Conservation (phyloP, 1,140 invertebrate species). For the Leptinotarsa texana region DNA sequence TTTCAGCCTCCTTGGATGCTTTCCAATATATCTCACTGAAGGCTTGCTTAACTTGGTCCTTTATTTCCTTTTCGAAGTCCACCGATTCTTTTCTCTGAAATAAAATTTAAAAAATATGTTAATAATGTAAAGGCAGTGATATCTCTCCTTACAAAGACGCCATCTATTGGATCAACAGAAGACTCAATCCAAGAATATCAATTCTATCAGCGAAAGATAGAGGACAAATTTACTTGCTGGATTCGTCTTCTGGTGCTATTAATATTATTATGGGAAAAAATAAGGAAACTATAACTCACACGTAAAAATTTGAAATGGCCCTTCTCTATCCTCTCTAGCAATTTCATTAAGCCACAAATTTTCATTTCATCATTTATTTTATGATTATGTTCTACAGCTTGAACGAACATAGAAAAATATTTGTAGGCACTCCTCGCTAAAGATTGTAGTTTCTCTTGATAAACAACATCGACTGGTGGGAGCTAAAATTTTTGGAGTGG, state of each 20-base stretch:
- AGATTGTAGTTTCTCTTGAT: conserved; percentile 23
- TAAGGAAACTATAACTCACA: background rate
- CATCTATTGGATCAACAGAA: too few relatives aligned
- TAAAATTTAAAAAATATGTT: background rate
- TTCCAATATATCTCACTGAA: conserved; percentile 43
- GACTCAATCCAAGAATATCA: too few relatives aligned
- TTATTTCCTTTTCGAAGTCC: conserved; percentile 46
- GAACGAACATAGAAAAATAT: conserved; percentile 31
- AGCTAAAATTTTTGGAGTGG: background rate
- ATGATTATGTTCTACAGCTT: conserved; percentile 26
- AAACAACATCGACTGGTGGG: background rate
- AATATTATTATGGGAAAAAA: too few relatives aligned
- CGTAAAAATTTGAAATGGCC: conserved; percentile 40
- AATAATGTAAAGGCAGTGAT: too few relatives aligned
- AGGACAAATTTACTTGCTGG: too few relatives aligned
- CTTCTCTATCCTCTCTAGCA: conserved; percentile 48
- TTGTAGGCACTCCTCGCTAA: conserved; percentile 26
- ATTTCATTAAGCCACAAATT: conserved; percentile 46
- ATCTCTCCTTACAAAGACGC: too few relatives aligned
- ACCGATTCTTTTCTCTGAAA: conserved; percentile 44
- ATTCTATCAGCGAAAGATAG: too few relatives aligned
- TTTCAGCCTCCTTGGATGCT: conserved; percentile 41
- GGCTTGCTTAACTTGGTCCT: conserved; percentile 42
- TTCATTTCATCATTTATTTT: conserved; percentile 42
- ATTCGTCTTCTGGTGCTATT: too few relatives aligned